These are phyloP conservation scores for Gymnoscopelus braueri DNA, from an alignment of 2,797 vertebrate species.

Conservation along the genomic window DNA sequence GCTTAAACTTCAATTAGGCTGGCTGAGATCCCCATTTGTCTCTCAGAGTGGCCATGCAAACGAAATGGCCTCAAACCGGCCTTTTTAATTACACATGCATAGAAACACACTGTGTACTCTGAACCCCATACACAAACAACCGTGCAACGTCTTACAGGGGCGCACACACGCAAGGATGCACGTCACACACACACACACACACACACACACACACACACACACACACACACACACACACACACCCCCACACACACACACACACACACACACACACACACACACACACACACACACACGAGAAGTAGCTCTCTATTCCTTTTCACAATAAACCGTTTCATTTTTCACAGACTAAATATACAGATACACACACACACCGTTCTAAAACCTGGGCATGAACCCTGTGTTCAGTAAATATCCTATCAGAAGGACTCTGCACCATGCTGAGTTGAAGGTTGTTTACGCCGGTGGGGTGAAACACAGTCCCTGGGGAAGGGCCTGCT, in stretches of 20 bases:
- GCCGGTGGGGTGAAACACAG: conserved; percentile 47
- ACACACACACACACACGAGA: conserved; percentile 24
- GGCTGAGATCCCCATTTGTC: too few species aligned
- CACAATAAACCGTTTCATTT: conserved; percentile 51
- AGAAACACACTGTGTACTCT: neutral
- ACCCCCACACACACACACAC: conserved; percentile 7
- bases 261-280: neutral
- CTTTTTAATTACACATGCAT: conserved; percentile 36
- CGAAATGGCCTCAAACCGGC: conserved; percentile 43
- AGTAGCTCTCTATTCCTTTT: conserved; percentile 52
- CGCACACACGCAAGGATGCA: conserved; percentile 15
- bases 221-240: conserved; percentile 8
- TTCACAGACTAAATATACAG: conserved; percentile 59
- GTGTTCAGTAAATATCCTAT: conserved; percentile 58
- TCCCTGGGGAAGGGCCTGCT: conserved; percentile 16
- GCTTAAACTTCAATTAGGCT: too few species aligned
- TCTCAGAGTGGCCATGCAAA: conserved; percentile 4
- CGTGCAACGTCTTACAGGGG: neutral
- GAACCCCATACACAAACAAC: neutral
- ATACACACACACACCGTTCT: conserved; percentile 67
- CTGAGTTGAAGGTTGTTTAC: conserved; percentile 45
- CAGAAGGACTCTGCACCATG: conserved; percentile 49
- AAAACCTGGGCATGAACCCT: conserved; percentile 73
- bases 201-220: neutral
- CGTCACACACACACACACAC: neutral